Conservation (phyloP, 2,797 vertebrate genomes). For the Pitangus sulphuratus region DNA sequence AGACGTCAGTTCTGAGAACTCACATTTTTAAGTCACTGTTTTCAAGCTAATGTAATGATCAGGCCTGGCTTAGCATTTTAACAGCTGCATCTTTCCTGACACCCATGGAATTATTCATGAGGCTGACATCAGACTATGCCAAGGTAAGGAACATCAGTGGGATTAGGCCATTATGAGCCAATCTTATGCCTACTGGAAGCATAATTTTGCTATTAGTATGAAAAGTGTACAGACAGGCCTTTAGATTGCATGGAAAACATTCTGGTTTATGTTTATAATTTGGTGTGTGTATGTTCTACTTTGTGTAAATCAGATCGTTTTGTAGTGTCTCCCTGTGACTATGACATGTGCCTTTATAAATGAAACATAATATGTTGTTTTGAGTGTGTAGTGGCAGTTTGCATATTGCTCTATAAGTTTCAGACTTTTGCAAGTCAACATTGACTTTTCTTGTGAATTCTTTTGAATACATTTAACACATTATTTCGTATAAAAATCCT, state of each 20-base stretch:
- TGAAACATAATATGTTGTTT: constrained; percentile 43
- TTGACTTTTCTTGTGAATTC: background rate
- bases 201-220: background rate
- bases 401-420: background rate
- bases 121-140: constrained; percentile 1
- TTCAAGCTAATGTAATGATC: constrained; percentile 18
- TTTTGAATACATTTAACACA: background rate
- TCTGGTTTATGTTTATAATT: constrained; percentile 18
- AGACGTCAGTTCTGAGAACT: background rate
- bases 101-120: constrained; percentile 21
- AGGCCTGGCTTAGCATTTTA: constrained; percentile 23
- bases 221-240: background rate
- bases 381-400: background rate
- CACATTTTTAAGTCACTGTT: background rate
- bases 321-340: background rate
- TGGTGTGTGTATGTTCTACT: background rate
- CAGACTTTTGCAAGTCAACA: background rate
- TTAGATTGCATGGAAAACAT: background rate
- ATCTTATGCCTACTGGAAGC: constrained; percentile 20
- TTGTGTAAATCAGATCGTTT: constrained; percentile 24
- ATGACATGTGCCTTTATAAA: constrained; percentile 27
- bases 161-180: constrained; percentile 39
- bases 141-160: background rate
- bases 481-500: background rate
- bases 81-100: constrained; percentile 30